A percentile compares a stretch with the other conserved stretches of the same genome.
phyloP scores from a whole-genome alignment of 1,140 invertebrate genomes.

The Chrysopa pallens region DNA sequence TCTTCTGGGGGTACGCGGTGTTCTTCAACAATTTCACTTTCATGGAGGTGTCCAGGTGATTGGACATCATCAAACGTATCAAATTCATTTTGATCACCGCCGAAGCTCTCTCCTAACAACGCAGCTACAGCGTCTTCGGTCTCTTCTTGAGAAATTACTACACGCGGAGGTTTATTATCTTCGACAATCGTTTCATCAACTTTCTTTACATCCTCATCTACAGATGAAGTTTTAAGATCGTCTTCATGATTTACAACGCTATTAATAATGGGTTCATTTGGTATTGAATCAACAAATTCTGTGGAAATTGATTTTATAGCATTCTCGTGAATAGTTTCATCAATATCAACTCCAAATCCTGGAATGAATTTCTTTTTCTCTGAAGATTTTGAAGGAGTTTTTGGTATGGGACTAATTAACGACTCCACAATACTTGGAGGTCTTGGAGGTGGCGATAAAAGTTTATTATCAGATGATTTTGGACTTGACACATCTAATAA shows the following conservation, averaged over 20 bases:
- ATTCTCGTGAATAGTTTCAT: slow-evolving; percentile 57
- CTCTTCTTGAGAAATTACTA: slow-evolving; percentile 78
- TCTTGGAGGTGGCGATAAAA: slow-evolving; percentile 19
- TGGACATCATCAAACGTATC: slow-evolving; percentile 26
- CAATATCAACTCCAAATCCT: slow-evolving; percentile 45
- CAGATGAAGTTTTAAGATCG: slow-evolving; percentile 5
- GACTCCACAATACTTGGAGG: slow-evolving; percentile 22
- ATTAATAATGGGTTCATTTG: neutral
- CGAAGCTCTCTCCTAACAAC: slow-evolving; percentile 66
- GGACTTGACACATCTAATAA: slow-evolving; percentile 14
- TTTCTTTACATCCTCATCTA: slow-evolving; percentile 10
- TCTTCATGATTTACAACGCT: too few species aligned
- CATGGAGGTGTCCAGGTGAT: slow-evolving; percentile 18
- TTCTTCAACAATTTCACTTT: slow-evolving; percentile 18
- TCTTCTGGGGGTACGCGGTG: slow-evolving; percentile 22
- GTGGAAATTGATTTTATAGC: slow-evolving; percentile 54
- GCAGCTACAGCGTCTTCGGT: slow-evolving; percentile 83
- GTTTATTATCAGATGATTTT: slow-evolving; percentile 6
- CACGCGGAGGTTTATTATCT: slow-evolving; percentile 46
- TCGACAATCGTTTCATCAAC: slow-evolving; percentile 23
- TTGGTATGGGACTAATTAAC: slow-evolving; percentile 35
- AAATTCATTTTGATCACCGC: slow-evolving; percentile 25
- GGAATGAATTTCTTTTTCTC: slow-evolving; percentile 38
- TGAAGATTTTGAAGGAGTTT: slow-evolving; percentile 22
- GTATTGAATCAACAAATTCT: slow-evolving; percentile 20